Evolutionary conservation across 1,140 invertebrate species (phyloP).

Genomic region (Cydia strobilella): DNA sequence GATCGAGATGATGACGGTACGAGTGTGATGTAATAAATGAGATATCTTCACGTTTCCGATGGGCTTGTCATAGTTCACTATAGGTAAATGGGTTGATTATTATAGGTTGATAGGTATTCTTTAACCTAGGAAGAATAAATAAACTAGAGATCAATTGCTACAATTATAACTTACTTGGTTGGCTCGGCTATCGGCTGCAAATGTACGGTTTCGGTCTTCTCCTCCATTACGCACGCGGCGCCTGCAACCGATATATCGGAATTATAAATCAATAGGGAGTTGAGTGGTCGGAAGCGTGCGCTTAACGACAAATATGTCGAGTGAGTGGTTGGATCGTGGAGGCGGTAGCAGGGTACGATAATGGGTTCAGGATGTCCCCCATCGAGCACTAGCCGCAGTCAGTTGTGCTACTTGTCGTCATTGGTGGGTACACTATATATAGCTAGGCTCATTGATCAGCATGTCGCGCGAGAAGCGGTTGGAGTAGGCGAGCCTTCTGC

Average conservation of each 20-base stretch:
- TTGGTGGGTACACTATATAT: slow-evolving; percentile 24
- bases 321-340: slow-evolving; percentile 27
- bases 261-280: slow-evolving; percentile 12
- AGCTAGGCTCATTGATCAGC: slow-evolving; percentile 27
- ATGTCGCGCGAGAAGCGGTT: background rate
- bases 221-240: slow-evolving; percentile 11
- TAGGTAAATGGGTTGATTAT: no score
- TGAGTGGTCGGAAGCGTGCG: slow-evolving; percentile 15
- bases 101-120: no score
- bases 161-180: slow-evolving; percentile 12
- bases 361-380: slow-evolving; percentile 32
- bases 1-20: no score
- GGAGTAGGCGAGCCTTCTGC: slow-evolving; percentile 16
- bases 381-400: slow-evolving; percentile 26
- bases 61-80: no score
- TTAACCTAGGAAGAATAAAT: background rate
- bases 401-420: slow-evolving; percentile 11
- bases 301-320: slow-evolving; percentile 10
- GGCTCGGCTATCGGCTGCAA: slow-evolving; percentile 23
- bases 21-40: no score
- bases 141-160: background rate
- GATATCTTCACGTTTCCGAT: no score
- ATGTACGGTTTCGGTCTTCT: slow-evolving; percentile 28
- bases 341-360: slow-evolving; percentile 13
- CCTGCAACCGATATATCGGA: slow-evolving; percentile 23